Evolutionary conservation across 2,113 vertebrate species (phyloP).

Genomic region (Vombatus ursinus): DNA sequence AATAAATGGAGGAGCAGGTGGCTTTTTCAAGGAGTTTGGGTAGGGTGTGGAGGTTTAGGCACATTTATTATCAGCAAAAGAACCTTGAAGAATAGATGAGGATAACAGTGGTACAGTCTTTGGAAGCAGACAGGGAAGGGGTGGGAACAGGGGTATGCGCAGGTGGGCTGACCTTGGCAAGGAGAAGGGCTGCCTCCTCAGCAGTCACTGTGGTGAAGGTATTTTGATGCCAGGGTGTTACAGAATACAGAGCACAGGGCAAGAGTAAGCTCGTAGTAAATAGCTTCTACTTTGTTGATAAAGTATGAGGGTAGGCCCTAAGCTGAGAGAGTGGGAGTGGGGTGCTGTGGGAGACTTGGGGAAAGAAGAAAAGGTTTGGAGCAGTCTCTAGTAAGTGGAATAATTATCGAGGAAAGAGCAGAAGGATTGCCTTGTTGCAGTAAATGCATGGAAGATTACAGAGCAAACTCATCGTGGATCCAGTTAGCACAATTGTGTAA

Average conservation of each 20-base stretch:
- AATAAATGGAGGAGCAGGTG: not conserved
- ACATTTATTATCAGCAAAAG: not conserved
- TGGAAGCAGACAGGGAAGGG: not conserved
- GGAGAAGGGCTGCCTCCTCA: not conserved
- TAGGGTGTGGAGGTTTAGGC: not conserved
- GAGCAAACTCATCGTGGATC: not conserved
- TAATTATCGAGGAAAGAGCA: not conserved
- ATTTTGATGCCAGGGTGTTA: not conserved
- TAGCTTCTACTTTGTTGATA: not conserved
- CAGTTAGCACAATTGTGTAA: not conserved
- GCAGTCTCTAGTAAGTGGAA: not conserved
- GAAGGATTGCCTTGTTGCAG: not conserved
- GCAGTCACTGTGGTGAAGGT: not conserved
- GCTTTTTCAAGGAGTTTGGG: not conserved
- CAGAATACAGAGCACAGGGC: not conserved
- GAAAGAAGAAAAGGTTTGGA: not conserved
- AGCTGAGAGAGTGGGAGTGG: not conserved
- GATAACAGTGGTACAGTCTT: not conserved
- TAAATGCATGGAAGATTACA: not conserved
- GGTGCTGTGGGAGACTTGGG: not conserved
- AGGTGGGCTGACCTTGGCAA: not conserved
- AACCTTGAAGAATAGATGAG: not conserved
- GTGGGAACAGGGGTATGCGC: not conserved
- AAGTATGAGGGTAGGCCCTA: not conserved
- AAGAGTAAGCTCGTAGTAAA: not conserved